Base-by-base conservation (phyloP, 2,888 invertebrate species). In the Boloria euphrosyne region DNA sequence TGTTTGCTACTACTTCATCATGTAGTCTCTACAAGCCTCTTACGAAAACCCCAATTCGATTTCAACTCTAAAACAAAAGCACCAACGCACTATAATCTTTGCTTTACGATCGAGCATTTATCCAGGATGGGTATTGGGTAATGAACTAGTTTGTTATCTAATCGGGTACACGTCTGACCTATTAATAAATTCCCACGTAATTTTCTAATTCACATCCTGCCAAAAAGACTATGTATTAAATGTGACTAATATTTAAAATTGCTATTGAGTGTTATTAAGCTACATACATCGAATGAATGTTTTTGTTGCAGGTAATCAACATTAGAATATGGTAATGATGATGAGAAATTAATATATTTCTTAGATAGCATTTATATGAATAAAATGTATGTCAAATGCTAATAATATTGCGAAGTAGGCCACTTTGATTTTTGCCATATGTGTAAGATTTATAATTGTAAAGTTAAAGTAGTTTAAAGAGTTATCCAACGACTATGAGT, bases 101-200 rank as follows among this genome's bases (percentile, higher is more conserved):
- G 65, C 31, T 44, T 47, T 43, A 52, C 50, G 57, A 58, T 61
- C 38, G 65, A 62, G 75, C 75, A 82, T 80, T 81, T 84, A 84
- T 84, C 86, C 86, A 81, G 81, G 80, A 81, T 83, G 79, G 82
- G 88, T 89, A 90, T 81, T 83, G 79, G 82, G 88, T 89, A 90
- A 90, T 90, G 88, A 88, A 89, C 90, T 90, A 90, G 89, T 90
- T 90, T 90, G 90, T 90, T 90, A 90, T 90, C 90, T 91, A 90
- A 90, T 90, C 90, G 88, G 84, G 76, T 86, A 89, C 88, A 88
- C 86, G 80, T 85, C 81, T 80, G 83, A 85, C 87, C 88, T 89
- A 90, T 90, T 90, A 89, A 90, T 90, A 89, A 89, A 90, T 90
- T 90, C 87, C 85, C 85, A 88, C 88, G 87, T 89, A 86, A 89